Evolutionary conservation across 2,888 invertebrate genomes (phyloP).

Genomic region (Cheilosia impressa): DNA sequence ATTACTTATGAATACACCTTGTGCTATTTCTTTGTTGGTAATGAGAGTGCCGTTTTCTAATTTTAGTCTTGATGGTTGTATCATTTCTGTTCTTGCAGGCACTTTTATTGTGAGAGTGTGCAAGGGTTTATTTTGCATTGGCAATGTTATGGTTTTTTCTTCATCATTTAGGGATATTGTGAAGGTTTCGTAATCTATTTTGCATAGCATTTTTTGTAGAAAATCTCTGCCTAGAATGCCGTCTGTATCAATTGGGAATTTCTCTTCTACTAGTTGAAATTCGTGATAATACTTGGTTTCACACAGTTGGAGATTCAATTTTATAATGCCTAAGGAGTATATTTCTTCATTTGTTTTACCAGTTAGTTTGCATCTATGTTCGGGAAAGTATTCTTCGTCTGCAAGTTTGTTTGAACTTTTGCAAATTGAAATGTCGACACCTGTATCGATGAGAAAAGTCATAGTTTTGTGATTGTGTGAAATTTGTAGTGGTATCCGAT

Average conservation of each 20-base stretch:
- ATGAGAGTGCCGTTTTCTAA: background rate
- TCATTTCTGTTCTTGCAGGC: slow-evolving; percentile 5
- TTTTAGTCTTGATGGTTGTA: slow-evolving; percentile 5
- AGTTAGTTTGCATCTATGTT: background rate
- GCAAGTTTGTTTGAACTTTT: background rate
- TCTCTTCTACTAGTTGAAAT: slow-evolving; percentile 2
- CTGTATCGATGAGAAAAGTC: slow-evolving; percentile 19
- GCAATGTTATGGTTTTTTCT: slow-evolving; percentile 15
- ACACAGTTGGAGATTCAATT: slow-evolving; percentile 3
- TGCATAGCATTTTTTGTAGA: background rate
- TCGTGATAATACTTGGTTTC: background rate
- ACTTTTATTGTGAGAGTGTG: slow-evolving; percentile 5
- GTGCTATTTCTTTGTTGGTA: slow-evolving; percentile 19
- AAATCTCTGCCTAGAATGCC: slow-evolving; percentile 3
- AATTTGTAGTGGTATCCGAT: background rate
- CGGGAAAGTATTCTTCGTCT: background rate
- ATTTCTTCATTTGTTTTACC: slow-evolving; percentile 11
- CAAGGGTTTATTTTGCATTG: slow-evolving; percentile 23
- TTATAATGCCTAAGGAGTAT: slow-evolving; percentile 1
- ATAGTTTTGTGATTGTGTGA: background rate
- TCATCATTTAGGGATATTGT: slow-evolving; percentile 6
- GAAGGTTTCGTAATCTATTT: slow-evolving; percentile 10
- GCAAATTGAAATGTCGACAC: slow-evolving; percentile 22
- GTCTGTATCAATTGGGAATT: slow-evolving; percentile 4
- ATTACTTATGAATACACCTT: slow-evolving; percentile 14